Conservation (phyloP, 1,140 invertebrate species). For the Hestina assimilis region DNA sequence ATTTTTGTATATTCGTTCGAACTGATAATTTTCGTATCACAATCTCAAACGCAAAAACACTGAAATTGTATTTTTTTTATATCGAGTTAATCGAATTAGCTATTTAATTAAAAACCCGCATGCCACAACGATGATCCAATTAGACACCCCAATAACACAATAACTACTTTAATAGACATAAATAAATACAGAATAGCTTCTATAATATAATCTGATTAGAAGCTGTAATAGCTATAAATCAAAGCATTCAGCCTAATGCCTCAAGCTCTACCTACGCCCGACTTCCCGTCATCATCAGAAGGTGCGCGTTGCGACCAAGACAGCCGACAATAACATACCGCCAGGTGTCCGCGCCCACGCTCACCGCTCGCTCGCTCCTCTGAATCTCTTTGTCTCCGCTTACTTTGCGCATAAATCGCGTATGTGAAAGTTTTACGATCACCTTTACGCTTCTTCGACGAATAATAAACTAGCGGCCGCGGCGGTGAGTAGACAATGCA, state of each 20-base stretch:
- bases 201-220: background rate
- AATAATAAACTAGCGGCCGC: constrained; percentile 52
- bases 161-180: no score
- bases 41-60: background rate
- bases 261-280: constrained; percentile 1
- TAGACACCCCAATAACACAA: no score
- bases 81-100: background rate
- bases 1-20: background rate
- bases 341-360: constrained; percentile 71
- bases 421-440: constrained; percentile 76
- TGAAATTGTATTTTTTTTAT: background rate
- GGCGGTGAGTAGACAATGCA: constrained; percentile 57
- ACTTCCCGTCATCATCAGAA: constrained; percentile 15
- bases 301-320: constrained; percentile 7
- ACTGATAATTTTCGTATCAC: background rate
- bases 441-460: constrained; percentile 69
- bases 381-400: constrained; percentile 67
- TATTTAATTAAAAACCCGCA: background rate
- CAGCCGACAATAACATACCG: constrained; percentile 64
- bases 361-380: constrained; percentile 44
- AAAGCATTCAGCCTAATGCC: background rate
- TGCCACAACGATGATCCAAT: background rate
- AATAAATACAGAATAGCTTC: background rate
- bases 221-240: constrained; percentile 3
- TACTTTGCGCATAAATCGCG: constrained; percentile 64